phyloP scores from a whole-genome alignment of 1,140 invertebrate species.

The Lasaia peninsularis region DNA sequence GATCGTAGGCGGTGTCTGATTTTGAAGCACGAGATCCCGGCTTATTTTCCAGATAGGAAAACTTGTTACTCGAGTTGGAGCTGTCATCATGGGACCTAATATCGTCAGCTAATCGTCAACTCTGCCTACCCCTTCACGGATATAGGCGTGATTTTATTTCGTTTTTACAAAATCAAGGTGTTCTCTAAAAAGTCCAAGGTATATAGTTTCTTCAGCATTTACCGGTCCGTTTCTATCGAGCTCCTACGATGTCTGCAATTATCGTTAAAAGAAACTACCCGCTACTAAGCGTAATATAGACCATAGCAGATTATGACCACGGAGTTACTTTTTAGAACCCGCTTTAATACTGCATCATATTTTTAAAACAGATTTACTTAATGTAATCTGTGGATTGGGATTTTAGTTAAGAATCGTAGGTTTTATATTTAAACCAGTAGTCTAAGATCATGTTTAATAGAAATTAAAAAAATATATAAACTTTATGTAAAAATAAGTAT shows the following conservation, averaged over 20 bases:
- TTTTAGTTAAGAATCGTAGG: neutral
- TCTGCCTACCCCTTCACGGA: too few relatives aligned
- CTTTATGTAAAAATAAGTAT: too few relatives aligned
- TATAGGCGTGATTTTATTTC: too few relatives aligned
- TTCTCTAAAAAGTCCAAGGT: neutral
- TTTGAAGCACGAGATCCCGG: too few relatives aligned
- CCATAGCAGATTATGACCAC: conserved; percentile 33
- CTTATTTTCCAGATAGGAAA: too few relatives aligned
- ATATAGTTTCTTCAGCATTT: conserved; percentile 19
- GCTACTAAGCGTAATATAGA: conserved; percentile 37
- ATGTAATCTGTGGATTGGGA: neutral
- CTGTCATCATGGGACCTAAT: too few relatives aligned
- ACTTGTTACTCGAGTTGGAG: too few relatives aligned
- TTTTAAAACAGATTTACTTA: conserved; percentile 23
- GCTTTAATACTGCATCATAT: conserved; percentile 31
- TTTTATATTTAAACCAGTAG: neutral
- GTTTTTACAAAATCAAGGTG: conserved; percentile 1
- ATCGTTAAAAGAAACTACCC: conserved; percentile 44
- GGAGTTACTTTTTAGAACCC: conserved; percentile 33
- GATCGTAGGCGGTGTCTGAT: too few relatives aligned
- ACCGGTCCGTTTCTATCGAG: conserved; percentile 24
- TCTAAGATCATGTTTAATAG: neutral
- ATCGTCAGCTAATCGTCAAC: too few relatives aligned
- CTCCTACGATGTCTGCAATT: conserved; percentile 30
- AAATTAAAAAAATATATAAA: too few relatives aligned